Percentiles rank a stretch among this genome's conserved stretches.
Evolutionary conservation across 2,888 invertebrate species (phyloP).

Genomic region (Drosophila infuscata): DNA sequence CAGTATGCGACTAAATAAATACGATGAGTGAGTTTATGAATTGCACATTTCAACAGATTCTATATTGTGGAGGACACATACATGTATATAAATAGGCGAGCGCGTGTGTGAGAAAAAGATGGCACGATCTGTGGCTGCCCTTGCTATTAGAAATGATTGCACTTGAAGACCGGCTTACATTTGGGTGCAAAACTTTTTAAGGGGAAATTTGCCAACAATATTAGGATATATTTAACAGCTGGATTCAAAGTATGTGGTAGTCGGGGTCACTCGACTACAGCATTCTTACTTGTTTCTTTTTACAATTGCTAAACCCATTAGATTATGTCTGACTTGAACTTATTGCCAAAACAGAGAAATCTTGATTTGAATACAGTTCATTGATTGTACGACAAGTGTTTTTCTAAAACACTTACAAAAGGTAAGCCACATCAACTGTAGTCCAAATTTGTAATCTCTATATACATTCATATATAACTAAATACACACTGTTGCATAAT

Average conservation of each 20-base stretch:
- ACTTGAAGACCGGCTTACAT: no score
- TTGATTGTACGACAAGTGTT: not conserved
- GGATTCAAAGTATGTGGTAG: no score
- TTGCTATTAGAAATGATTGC: no score
- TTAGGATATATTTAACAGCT: no score
- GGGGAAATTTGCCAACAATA: no score
- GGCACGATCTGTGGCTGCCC: no score
- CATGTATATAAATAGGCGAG: no score
- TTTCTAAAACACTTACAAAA: not conserved
- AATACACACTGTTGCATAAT: no score
- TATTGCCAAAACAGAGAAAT: not conserved
- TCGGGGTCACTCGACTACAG: no score
- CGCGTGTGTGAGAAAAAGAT: no score
- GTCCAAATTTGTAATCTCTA: not conserved
- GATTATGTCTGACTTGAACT: not conserved
- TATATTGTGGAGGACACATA: not conserved
- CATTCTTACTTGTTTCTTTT: not conserved
- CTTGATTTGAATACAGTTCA: not conserved
- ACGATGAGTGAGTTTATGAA: constrained; percentile 12
- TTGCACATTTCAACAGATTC: not conserved
- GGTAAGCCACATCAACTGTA: not conserved
- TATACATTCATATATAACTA: no score
- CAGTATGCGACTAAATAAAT: constrained; percentile 32
- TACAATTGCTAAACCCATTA: not conserved
- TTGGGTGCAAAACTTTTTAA: no score